Conservation (phyloP, 1,140 invertebrate species). For the Drosophila hydei region DNA sequence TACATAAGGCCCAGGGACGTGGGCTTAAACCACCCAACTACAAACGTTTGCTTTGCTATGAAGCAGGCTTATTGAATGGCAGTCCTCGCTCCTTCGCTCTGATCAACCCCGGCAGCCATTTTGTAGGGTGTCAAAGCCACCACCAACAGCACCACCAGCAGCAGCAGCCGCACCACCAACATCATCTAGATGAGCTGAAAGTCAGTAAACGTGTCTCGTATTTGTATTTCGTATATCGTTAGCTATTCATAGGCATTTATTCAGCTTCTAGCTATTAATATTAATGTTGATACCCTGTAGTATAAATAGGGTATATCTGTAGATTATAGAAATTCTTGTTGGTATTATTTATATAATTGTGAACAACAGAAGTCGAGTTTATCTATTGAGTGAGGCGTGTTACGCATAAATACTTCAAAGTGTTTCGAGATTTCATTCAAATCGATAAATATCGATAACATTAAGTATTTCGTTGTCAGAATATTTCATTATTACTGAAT, state of each 20-base stretch:
- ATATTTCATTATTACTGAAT: too few species aligned
- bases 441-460: too few species aligned
- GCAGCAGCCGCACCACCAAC: conserved; percentile 2
- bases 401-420: too few species aligned
- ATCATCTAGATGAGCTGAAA: conserved; percentile 23
- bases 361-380: too few species aligned
- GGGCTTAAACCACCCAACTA: conserved; percentile 7
- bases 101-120: conserved; percentile 47
- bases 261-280: conserved; percentile 50
- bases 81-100: background rate
- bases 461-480: too few species aligned
- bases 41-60: conserved; percentile 26
- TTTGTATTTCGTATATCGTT: conserved; percentile 49
- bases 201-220: conserved; percentile 35
- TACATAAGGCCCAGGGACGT: conserved; percentile 20
- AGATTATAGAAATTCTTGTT: too few species aligned
- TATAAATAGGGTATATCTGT: too few species aligned
- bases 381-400: too few species aligned
- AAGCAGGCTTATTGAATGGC: conserved; percentile 48
- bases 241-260: conserved; percentile 69
- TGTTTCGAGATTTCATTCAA: too few species aligned
- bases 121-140: conserved; percentile 46
- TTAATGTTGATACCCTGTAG: conserved; percentile 30
- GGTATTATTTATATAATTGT: too few species aligned
- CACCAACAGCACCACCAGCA: conserved; percentile 28